Base-by-base conservation (phyloP, 2,797 vertebrate species). In the Amazona finschi region DNA sequence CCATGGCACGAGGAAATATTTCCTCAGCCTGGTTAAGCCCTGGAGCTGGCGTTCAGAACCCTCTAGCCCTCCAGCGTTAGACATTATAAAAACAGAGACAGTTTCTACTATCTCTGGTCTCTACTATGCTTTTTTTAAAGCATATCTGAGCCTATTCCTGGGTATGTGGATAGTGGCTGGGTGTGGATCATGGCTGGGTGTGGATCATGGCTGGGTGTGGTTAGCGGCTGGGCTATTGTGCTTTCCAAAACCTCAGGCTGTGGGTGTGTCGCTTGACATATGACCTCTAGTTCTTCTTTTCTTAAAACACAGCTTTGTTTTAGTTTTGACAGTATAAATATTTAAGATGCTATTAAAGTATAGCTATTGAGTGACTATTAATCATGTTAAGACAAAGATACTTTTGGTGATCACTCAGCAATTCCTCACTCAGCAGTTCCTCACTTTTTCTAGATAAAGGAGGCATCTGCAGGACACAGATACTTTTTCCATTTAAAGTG, bases 31-130 rank as follows among this genome's bases (percentile, higher is more conserved):
- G 16, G 3, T 9, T 52, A 47, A 84, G n/a, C 52, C 22, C 2
- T 8, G 6, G 2, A 38, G 1, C 3, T 41, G 38, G 49, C 7
- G 1, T 2, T n/a, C 30, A 50, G 24, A 90, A 39, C 2, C 1
- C 8, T 55, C 33, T 67, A 28, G 8, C 7, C 9, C 10, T 57
- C 6, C 8, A 15, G 4, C 38, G 33, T 1, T 10, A 8, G 19
- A 7, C 2, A 20, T 17, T 46, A 15, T 31, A 14, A 38, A 58
- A 79, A n/a, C 6, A 66, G 12, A 50, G 18, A 18, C 2, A 14
- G 3, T 66, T 70, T 67, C 21, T 64, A 22, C 12, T 31, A 4
- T 53, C 4, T 53, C 21, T 82, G 6, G 4, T 47, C 33, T 64
- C 12, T 71, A n/a, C 5, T 31, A 3, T 30, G 19, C 5, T 66